Conservation (phyloP, 2,888 invertebrate genomes). For the Cyrtodaria siliqua region DNA sequence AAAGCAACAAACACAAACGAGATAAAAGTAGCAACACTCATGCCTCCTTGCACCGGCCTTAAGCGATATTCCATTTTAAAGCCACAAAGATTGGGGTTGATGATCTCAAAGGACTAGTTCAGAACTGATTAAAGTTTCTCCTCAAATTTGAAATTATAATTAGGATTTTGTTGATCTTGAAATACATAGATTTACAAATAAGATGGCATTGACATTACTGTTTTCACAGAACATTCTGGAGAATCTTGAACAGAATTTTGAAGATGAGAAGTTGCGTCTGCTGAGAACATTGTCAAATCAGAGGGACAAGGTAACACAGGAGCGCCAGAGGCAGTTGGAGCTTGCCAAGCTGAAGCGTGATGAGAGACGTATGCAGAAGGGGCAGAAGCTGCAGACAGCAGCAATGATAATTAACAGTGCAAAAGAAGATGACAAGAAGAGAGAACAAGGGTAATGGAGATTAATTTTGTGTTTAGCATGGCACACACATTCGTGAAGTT, state of each 20-base stretch:
- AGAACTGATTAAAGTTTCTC: no score
- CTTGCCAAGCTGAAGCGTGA: constrained; percentile 77
- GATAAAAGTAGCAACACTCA: no score
- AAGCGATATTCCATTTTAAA: no score
- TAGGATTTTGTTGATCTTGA: no score
- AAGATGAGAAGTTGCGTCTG: constrained; percentile 78
- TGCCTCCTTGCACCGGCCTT: no score
- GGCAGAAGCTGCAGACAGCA: constrained; percentile 78
- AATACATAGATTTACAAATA: no score
- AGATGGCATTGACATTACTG: background rate
- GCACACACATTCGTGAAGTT: no score
- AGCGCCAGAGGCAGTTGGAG: constrained; percentile 74
- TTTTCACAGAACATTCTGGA: constrained; percentile 78
- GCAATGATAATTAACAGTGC: constrained; percentile 71
- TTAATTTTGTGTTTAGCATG: no score
- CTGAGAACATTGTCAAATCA: constrained; percentile 72
- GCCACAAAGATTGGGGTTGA: no score
- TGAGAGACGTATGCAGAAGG: constrained; percentile 70
- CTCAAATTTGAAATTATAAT: no score
- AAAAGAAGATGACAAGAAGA: constrained; percentile 63
- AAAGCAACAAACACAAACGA: no score
- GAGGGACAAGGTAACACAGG: constrained; percentile 65
- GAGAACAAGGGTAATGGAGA: constrained; percentile 70
- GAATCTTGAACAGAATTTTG: constrained; percentile 74
- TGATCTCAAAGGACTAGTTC: no score